Evolutionary conservation across 2,888 invertebrate genomes (phyloP), one percentile per base, ranked within the genome.

Genomic region (Megalurothrips usitatus): DNA sequence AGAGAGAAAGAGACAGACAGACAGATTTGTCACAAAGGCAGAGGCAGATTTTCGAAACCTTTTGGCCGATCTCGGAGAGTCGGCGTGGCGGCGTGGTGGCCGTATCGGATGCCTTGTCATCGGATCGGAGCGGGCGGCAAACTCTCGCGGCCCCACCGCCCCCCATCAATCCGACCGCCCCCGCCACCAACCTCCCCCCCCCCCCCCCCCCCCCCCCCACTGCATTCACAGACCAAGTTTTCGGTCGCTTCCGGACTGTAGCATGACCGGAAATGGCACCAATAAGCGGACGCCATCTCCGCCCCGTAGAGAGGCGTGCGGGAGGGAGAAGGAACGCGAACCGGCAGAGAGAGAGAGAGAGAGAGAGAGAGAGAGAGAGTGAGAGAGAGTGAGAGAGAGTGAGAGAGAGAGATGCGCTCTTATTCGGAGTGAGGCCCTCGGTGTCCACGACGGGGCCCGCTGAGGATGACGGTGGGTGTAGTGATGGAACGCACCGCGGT

Each of bases 261-360:
- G 58, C 58, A 58, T 58, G 58, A 58, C 58, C 58, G 58, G 58
- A 58, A 58, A 58, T 58, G 58, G 58, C 58, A 58, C 58, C 58
- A 58, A 58, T 58, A 58, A 58, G 58, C 58, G 58, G 58, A 58
- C 58, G 58, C 58, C 58, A 58, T 58, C 58, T 58, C 58, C n/a
- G 58, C 0, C 58, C n/a, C 58, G 58, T 6, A 2, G 58, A 58
- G 58, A 58, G 58, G 58, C 11, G 14, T 17, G n/a, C n/a, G 58
- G n/a, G 58, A 58, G 58, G n/a, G 58, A 14, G 58, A 14, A 17
- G n/a, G 58, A 14, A 17, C 17, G 58, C 17, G 58, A 58, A n/a
- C 17, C 6, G n/a, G 58, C 12, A 19, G 19, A 52, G 52, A 52
- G 52, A 52, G 52, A 52, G 52, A 52, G 52, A 52, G 52, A 52